These are phyloP conservation scores for Drosophila meridionalis DNA, from an alignment of 2,888 invertebrate species.

Conservation along the genomic window DNA sequence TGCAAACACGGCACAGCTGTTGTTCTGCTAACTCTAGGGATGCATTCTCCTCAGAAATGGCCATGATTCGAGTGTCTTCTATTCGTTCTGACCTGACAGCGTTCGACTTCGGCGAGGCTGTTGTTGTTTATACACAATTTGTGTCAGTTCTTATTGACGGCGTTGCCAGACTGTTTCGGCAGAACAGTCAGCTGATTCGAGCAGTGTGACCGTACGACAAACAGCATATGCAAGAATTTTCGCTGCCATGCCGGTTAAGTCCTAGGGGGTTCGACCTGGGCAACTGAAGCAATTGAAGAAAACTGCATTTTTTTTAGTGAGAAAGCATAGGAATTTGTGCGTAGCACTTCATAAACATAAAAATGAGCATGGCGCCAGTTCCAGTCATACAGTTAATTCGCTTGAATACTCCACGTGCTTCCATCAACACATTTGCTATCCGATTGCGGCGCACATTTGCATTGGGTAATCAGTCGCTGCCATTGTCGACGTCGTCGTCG, in stretches of 20 bases:
- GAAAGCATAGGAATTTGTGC: slow-evolving; percentile 18
- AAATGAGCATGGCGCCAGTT: slow-evolving; percentile 56
- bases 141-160: slow-evolving; percentile 1
- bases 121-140: slow-evolving; percentile 34
- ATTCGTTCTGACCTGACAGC: not conserved
- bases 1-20: slow-evolving; percentile 80
- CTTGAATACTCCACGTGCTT: slow-evolving; percentile 43
- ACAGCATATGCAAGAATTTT: slow-evolving; percentile 32
- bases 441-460: slow-evolving; percentile 41
- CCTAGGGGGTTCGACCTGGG: slow-evolving; percentile 17
- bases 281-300: slow-evolving; percentile 13
- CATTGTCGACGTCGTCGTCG: slow-evolving; percentile 6
- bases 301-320: slow-evolving; percentile 34
- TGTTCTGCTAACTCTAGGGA: slow-evolving; percentile 20
- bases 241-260: slow-evolving; percentile 50
- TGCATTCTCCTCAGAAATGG: slow-evolving; percentile 13
- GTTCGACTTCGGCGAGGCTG: not conserved
- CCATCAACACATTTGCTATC: slow-evolving; percentile 33
- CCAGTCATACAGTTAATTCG: slow-evolving; percentile 53
- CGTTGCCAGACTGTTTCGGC: slow-evolving; percentile 30
- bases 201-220: slow-evolving; percentile 40
- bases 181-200: slow-evolving; percentile 45
- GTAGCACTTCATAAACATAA: slow-evolving; percentile 1
- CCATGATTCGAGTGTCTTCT: slow-evolving; percentile 16
- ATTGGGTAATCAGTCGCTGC: slow-evolving; percentile 53